These are phyloP conservation scores for Coremacera marginata DNA, from an alignment of 2,888 invertebrate species.

Conservation along the genomic window DNA sequence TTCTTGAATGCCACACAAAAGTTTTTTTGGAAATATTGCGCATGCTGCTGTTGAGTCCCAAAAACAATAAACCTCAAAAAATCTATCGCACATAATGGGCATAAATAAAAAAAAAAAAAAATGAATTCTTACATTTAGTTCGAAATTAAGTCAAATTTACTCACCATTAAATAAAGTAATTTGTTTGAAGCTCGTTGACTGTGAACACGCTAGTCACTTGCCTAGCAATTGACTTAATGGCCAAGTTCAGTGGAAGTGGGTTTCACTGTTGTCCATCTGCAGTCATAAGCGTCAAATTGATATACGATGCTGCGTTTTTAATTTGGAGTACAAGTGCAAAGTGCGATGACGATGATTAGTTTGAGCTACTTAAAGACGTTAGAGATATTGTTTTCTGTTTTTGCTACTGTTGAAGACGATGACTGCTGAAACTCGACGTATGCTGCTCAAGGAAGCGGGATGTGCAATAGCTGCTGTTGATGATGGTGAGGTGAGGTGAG, in stretches of 20 bases:
- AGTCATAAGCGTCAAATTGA: background rate
- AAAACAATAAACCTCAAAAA: too few species aligned
- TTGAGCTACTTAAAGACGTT: background rate
- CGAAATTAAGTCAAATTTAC: background rate
- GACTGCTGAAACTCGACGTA: background rate
- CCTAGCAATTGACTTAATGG: constrained; percentile 15
- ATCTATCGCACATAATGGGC: too few species aligned
- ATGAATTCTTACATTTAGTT: too few species aligned
- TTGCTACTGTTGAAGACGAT: background rate
- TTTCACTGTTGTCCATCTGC: background rate
- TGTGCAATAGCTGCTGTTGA: background rate
- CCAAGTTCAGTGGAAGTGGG: background rate
- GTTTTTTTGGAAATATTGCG: too few species aligned
- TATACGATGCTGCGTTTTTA: background rate
- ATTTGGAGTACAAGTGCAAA: background rate
- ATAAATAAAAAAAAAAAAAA: too few species aligned
- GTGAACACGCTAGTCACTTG: background rate
- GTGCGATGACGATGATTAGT: constrained; percentile 1
- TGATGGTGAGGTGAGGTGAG: background rate
- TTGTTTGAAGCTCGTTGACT: background rate
- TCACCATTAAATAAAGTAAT: constrained; percentile 26
- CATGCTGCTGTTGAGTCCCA: too few species aligned
- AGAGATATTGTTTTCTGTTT: background rate
- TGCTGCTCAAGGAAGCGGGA: background rate
- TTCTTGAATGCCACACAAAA: too few species aligned